These are phyloP conservation scores for Sebastes diploproa DNA, from an alignment of 2,797 vertebrate species.

Conservation along the genomic window DNA sequence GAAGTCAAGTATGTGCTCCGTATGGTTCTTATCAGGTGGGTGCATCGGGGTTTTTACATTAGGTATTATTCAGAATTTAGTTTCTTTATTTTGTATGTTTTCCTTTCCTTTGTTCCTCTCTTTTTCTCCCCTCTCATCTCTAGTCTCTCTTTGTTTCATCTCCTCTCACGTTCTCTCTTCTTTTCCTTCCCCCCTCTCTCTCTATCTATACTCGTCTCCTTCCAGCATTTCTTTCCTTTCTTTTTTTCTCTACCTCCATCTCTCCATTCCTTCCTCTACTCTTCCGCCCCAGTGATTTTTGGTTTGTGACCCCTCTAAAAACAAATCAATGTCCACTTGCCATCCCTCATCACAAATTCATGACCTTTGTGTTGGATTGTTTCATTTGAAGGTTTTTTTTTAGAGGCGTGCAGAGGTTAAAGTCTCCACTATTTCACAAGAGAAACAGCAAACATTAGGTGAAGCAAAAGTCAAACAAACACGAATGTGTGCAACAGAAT, in stretches of 20 bases:
- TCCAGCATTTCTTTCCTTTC: neutral
- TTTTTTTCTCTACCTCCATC: neutral
- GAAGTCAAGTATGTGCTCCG: neutral
- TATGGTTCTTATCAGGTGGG: neutral
- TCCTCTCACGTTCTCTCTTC: neutral
- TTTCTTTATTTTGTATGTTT: too few relatives aligned
- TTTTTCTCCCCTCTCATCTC: neutral
- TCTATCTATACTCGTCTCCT: neutral
- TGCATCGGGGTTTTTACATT: rapidly evolving
- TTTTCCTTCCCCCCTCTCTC: neutral
- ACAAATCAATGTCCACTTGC: too few relatives aligned
- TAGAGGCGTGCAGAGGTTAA: neutral
- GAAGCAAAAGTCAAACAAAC: neutral
- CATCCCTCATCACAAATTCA: neutral
- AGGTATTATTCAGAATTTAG: too few relatives aligned
- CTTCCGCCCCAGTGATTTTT: too few relatives aligned
- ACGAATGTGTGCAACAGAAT: rapidly evolving
- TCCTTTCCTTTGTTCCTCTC: neutral
- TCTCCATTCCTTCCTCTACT: neutral
- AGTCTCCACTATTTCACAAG: neutral
- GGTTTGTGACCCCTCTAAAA: too few relatives aligned
- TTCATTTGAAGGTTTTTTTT: too few relatives aligned
- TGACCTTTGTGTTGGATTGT: too few relatives aligned
- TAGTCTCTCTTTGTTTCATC: neutral
- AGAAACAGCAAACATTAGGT: neutral